Evolutionary conservation across 2,888 invertebrate genomes (phyloP).

Genomic region (Melieria omissa): DNA sequence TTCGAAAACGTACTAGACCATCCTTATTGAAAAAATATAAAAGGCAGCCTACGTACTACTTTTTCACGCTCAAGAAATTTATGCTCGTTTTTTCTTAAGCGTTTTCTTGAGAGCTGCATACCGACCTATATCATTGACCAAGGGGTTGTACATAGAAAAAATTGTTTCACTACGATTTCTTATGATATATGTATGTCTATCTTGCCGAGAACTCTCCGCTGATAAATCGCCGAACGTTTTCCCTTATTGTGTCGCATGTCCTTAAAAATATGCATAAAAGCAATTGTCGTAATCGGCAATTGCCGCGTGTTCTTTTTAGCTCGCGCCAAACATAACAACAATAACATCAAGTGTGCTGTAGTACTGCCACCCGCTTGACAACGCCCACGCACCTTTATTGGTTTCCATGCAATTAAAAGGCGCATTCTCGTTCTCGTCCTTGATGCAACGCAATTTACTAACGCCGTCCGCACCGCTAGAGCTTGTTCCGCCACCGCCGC

Average conservation of each 20-base stretch:
- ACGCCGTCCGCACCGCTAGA: constrained; percentile 50
- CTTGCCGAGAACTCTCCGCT: background rate
- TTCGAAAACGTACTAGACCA: no score
- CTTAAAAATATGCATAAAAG: background rate
- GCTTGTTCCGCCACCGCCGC: constrained; percentile 6
- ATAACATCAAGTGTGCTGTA: background rate
- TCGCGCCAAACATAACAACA: no score
- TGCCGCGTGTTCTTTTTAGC: no score
- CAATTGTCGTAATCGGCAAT: background rate
- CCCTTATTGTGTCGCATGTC: background rate
- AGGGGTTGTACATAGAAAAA: no score
- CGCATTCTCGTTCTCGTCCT: constrained; percentile 64
- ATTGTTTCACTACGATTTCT: background rate
- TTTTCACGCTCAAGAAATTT: no score
- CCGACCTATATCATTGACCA: no score
- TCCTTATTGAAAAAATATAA: no score
- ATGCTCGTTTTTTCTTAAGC: no score
- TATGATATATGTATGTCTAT: background rate
- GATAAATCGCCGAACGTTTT: no score
- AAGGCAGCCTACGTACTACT: no score
- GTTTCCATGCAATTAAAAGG: constrained; percentile 64
- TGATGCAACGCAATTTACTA: constrained; percentile 58
- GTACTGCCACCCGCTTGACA: background rate
- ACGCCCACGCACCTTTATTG: constrained; percentile 59
- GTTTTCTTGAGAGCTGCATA: no score